These are phyloP conservation scores for Neodiprion pinetum DNA, from an alignment of 1,140 invertebrate genomes.

Conservation along the genomic window DNA sequence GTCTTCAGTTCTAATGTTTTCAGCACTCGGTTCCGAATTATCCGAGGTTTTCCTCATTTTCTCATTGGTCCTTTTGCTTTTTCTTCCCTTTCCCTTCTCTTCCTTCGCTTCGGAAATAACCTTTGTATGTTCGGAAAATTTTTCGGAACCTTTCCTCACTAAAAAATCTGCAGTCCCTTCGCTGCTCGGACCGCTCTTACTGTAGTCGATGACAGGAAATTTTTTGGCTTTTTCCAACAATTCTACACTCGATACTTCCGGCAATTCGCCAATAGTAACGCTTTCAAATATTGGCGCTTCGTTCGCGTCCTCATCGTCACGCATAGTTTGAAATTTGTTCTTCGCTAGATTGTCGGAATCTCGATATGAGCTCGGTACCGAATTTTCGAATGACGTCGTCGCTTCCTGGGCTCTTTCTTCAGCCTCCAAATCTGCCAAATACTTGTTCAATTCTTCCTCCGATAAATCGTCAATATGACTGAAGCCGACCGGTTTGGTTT, in stretches of 20 bases:
- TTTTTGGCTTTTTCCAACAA: slow-evolving; percentile 50
- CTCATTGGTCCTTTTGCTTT: slow-evolving; percentile 39
- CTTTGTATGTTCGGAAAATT: slow-evolving; percentile 34
- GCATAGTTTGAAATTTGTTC: slow-evolving; percentile 18
- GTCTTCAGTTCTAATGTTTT: slow-evolving; percentile 32
- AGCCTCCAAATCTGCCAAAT: slow-evolving; percentile 65
- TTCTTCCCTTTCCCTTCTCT: slow-evolving; percentile 36
- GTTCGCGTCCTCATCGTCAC: slow-evolving; percentile 50
- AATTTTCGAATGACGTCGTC: slow-evolving; percentile 39
- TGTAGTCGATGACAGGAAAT: slow-evolving; percentile 50
- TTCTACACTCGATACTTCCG: slow-evolving; percentile 45
- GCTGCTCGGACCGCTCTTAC: slow-evolving; percentile 27
- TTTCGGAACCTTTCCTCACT: slow-evolving; percentile 35
- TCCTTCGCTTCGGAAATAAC: slow-evolving; percentile 37
- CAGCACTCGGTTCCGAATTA: slow-evolving; percentile 28
- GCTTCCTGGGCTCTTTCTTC: slow-evolving; percentile 50
- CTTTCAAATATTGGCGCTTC: slow-evolving; percentile 52
- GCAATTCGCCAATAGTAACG: slow-evolving; percentile 48
- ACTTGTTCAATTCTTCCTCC: slow-evolving; percentile 66
- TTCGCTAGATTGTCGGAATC: slow-evolving; percentile 8
- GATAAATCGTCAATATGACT: slow-evolving; percentile 59
- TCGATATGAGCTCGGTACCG: slow-evolving; percentile 17
- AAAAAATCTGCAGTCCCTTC: slow-evolving; percentile 35
- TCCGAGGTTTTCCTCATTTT: slow-evolving; percentile 38
- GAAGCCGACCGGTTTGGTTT: slow-evolving; percentile 43